These are phyloP conservation scores for Scaptomyza parva DNA, from an alignment of 2,888 invertebrate species.

Conservation along the genomic window DNA sequence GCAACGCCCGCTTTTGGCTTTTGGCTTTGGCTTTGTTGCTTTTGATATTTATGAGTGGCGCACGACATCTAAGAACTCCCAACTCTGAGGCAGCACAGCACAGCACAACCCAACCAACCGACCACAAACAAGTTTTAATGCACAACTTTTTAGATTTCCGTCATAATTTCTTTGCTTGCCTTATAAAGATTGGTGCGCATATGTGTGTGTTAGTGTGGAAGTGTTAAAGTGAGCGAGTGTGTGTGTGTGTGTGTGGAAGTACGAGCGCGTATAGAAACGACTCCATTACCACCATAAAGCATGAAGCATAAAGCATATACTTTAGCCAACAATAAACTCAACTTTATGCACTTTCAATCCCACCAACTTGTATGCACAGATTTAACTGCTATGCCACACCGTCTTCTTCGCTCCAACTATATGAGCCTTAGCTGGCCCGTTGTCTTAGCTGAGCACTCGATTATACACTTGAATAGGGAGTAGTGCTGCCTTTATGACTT, in stretches of 20 bases:
- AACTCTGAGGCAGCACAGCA: slow-evolving; percentile 31
- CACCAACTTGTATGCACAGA: slow-evolving; percentile 81
- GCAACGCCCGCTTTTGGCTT: slow-evolving; percentile 43
- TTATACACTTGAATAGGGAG: slow-evolving; percentile 8
- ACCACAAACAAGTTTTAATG: slow-evolving; percentile 78
- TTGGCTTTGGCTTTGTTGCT: slow-evolving; percentile 63
- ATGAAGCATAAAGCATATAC: slow-evolving; percentile 75
- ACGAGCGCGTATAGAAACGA: slow-evolving; percentile 35
- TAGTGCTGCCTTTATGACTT: neutral
- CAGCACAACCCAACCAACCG: slow-evolving; percentile 21
- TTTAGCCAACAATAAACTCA: slow-evolving; percentile 81
- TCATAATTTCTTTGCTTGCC: slow-evolving; percentile 75
- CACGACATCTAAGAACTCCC: slow-evolving; percentile 40
- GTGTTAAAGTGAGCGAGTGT: neutral
- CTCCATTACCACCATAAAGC: slow-evolving; percentile 73
- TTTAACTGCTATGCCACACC: slow-evolving; percentile 63
- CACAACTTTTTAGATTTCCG: slow-evolving; percentile 79
- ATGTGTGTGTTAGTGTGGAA: slow-evolving; percentile 30
- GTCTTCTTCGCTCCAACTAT: slow-evolving; percentile 30
- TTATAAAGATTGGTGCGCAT: slow-evolving; percentile 70
- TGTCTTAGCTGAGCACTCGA: slow-evolving; percentile 44
- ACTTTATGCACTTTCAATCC: slow-evolving; percentile 82
- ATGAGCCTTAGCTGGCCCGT: slow-evolving; percentile 29
- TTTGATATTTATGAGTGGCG: slow-evolving; percentile 65
- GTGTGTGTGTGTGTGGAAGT: slow-evolving; percentile 1